Base-by-base conservation (phyloP, 2,113 vertebrate genomes). In the Rhabdornis inornatus region DNA sequence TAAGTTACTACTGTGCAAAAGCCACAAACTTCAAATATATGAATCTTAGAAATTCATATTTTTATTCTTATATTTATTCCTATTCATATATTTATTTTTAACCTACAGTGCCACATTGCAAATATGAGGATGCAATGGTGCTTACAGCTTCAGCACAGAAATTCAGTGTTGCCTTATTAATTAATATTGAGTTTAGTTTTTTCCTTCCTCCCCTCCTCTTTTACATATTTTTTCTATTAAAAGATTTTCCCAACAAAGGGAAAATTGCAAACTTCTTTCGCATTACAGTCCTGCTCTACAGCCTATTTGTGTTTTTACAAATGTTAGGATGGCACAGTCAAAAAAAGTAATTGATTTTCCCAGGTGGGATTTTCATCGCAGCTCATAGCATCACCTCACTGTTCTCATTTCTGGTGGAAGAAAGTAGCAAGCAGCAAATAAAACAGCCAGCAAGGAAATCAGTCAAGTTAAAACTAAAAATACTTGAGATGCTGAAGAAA, bases 371-470 rank as follows among this genome's bases (percentile, higher is more conserved):
- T 95, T 88, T 92, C 64, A 92, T 66, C 52, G 52, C 72, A 87
- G 72, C 55, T 94, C 84, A 92, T 35, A 94, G 59, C 75, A 94
- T 65, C 92, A 94, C 90, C 88, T 85, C 82, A 88, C 85, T 94
- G 83, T 87, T 91, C 74, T 76, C 52, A 84, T 76, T 83, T 83
- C 88, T 94, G 79, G 75, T 88, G 83, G 59, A 88, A 93, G 49
- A 94, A 95, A 94, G 94, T 37, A 94, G 92, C 90, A 96, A 95
- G 93, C 65, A 94, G 90, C 90, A 96, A 94, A 92, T 83, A 86
- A 94, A 94, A 90, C 2, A 37, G 53, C 85, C 82, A 89, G 70
- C 78, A 88, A 83, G n/a, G 80, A 96, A 89, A 94, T 78, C 35
- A 71, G 68, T 88, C 45, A 92, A 33, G 64, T 90, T 86, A 78